These are phyloP conservation scores for Chymomyza amoena DNA, from an alignment of 2,888 invertebrate species.

Conservation along the genomic window DNA sequence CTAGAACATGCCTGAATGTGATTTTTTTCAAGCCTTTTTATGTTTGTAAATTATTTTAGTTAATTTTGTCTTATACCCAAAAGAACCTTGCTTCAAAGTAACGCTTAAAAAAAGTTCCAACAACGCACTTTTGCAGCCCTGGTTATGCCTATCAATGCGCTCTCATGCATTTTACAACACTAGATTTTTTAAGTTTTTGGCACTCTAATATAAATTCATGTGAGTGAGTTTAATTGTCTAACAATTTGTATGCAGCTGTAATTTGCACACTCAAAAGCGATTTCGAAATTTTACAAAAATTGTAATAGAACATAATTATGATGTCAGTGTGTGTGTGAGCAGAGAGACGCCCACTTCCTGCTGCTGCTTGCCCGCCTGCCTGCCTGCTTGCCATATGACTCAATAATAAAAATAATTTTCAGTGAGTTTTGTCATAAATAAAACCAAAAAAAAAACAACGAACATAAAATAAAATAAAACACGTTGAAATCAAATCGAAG, in stretches of 20 bases:
- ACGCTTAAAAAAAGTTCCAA: no score
- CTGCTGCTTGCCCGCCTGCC: conserved; percentile 10
- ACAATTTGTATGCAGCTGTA: neutral
- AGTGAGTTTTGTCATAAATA: conserved; percentile 63
- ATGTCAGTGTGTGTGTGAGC: neutral
- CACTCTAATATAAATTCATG: no score
- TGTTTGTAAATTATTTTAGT: no score
- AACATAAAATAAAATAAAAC: conserved; percentile 36
- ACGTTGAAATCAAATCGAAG: conserved; percentile 16
- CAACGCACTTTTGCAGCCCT: no score
- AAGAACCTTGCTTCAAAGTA: no score
- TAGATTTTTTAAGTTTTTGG: no score
- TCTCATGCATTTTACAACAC: no score
- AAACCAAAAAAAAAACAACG: conserved; percentile 32
- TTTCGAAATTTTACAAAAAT: neutral
- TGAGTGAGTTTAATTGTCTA: neutral
- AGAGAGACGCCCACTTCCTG: conserved; percentile 50
- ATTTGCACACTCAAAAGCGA: neutral
- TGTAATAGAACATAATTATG: neutral
- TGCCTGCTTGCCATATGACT: conserved; percentile 43
- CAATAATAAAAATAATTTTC: conserved; percentile 66
- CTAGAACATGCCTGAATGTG: no score
- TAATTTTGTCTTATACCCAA: no score
- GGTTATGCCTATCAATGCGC: no score
- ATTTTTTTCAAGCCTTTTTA: no score